Evolutionary conservation across 2,113 vertebrate species (phyloP), one percentile per base, ranked within the genome.

Genomic region (Microtus ochrogaster): DNA sequence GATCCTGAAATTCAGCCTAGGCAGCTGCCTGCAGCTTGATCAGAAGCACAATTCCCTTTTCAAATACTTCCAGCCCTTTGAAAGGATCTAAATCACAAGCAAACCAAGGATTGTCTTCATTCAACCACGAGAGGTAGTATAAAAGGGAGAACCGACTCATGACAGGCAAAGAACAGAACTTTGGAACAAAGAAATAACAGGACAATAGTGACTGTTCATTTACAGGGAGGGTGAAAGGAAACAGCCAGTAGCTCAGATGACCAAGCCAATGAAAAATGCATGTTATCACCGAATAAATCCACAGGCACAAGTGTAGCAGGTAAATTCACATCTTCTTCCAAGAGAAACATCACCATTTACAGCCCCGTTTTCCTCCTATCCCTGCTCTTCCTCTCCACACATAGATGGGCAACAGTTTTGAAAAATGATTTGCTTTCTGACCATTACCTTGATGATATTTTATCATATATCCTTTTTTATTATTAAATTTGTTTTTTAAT

Each of bases 241-340:
- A 91, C 94, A 85, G 52, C 72, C 68, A 89, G 70, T n/a, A 74
- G 66, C 41, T 93, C 82, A 87, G 85, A 95, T 91, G 81, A 84
- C 72, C 26, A 87, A 74, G 21, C 26, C 47, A 97, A 89, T 92
- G 85, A 96, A 97, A 96, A 96, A 82, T 90, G 52, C n/a, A 92
- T 94, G 76, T 72, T 89, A 70, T 94, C 84, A 30, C 55, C 77
- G 49, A 92, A 28, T 65, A 79, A 96, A 95, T 92, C 63, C 82
- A 28, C n/a, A 83, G n/a, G 77, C 91, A 94, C 84, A 97, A 72
- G 89, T 72, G 13, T 65, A 91, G 49, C 74, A 96, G 49, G 9
- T 84, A 89, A 82, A 95, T 78, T 93, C 72, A 93, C 47, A 82
- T 89, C 73, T 92, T 47, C 47, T 79, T 95, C 26, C 49, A 90